Conservation (phyloP, 2,888 invertebrate genomes). For the Melolontha melolontha region DNA sequence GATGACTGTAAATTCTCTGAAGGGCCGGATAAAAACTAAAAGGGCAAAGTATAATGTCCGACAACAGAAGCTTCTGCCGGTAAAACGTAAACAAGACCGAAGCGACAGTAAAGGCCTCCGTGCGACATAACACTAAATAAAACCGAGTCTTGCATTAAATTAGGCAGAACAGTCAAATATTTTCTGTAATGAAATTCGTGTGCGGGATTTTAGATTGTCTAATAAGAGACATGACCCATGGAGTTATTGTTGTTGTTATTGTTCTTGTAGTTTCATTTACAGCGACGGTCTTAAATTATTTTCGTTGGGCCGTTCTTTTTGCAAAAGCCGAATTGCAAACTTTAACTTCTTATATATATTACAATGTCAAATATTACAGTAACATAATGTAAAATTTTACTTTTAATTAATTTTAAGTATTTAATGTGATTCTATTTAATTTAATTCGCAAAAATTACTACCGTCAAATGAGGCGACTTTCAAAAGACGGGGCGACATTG, state of each 20-base stretch:
- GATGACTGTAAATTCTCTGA: conserved; percentile 29
- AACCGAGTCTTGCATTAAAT: conserved; percentile 38
- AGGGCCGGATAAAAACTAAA: conserved; percentile 36
- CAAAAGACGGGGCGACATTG: no score
- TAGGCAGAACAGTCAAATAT: conserved; percentile 38
- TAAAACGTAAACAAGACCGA: conserved; percentile 34
- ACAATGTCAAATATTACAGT: no score
- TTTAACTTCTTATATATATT: no score
- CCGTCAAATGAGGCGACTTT: no score
- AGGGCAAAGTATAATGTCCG: conserved; percentile 37
- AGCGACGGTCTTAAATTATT: no score
- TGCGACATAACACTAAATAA: conserved; percentile 38
- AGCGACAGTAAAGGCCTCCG: conserved; percentile 28
- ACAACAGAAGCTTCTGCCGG: conserved; percentile 32
- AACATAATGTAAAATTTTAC: no score
- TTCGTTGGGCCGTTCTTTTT: no score
- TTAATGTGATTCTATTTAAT: no score
- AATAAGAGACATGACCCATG: conserved; percentile 31
- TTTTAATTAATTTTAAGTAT: no score
- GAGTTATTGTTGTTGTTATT: conserved; percentile 8
- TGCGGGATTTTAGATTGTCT: conserved; percentile 43
- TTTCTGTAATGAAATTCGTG: conserved; percentile 41
- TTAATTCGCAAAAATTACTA: no score
- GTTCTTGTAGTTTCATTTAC: no score
- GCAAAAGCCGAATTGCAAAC: no score